These are phyloP conservation scores for Amblyopsis rosae DNA, from an alignment of 2,113 vertebrate genomes.

Conservation along the genomic window DNA sequence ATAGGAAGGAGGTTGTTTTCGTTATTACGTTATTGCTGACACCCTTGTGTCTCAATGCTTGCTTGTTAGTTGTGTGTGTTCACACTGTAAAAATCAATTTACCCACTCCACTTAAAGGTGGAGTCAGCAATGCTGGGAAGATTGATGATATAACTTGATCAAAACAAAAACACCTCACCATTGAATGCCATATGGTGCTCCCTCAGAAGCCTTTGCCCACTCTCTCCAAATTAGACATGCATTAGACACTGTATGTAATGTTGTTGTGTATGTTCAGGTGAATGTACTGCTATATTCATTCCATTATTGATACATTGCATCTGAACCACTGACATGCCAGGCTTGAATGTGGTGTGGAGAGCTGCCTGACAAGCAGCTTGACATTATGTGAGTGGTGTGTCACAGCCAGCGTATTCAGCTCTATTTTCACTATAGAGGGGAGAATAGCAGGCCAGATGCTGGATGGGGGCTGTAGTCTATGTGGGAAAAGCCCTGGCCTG, in stretches of 20 bases:
- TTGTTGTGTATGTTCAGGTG: background rate
- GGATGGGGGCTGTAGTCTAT: background rate
- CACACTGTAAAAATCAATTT: no score
- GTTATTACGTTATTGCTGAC: no score
- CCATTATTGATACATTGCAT: background rate
- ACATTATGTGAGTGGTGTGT: background rate
- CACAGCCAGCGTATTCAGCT: background rate
- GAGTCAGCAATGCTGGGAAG: no score
- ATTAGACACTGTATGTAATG: background rate
- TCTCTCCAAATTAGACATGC: background rate
- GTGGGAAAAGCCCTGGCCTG: slow-evolving; percentile 26
- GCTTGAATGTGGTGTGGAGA: background rate
- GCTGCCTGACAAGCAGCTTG: background rate
- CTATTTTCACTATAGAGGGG: slow-evolving; percentile 1
- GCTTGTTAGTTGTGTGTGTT: no score
- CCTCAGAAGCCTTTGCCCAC: background rate
- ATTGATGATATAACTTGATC: no score
- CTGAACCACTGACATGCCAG: no score
- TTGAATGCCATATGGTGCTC: no score
- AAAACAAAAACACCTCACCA: no score
- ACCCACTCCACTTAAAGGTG: no score
- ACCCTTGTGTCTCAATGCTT: no score
- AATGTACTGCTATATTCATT: background rate
- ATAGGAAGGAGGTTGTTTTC: background rate
- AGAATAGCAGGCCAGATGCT: background rate